Evolutionary conservation across 1,140 invertebrate species (phyloP).

Genomic region (Aplysia californica): DNA sequence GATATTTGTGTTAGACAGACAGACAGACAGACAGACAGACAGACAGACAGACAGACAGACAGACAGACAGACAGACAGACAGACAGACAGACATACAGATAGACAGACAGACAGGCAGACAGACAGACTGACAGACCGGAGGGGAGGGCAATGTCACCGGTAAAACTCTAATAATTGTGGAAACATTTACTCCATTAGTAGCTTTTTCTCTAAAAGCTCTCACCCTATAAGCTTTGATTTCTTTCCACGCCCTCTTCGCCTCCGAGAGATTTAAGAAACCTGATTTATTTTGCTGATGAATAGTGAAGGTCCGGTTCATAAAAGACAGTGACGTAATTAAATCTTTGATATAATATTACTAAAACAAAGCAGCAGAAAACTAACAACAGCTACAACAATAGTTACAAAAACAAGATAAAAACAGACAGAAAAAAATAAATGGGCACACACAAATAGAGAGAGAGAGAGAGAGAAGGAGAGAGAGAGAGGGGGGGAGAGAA

Average conservation of each 20-base stretch:
- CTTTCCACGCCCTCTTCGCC: slow-evolving; percentile 42
- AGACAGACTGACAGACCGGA: background rate
- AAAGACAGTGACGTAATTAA: background rate
- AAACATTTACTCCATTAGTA: background rate
- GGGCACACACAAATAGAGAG: too few relatives aligned
- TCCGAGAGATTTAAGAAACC: slow-evolving; percentile 44
- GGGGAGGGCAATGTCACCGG: background rate
- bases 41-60: too few relatives aligned
- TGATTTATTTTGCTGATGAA: slow-evolving; percentile 41
- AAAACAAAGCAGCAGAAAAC: background rate
- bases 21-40: too few relatives aligned
- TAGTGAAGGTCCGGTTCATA: too few relatives aligned
- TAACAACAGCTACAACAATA: background rate
- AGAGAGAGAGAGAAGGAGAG: too few relatives aligned
- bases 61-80: too few relatives aligned
- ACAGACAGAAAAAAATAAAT: too few relatives aligned
- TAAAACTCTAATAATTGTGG: background rate
- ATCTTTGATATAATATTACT: background rate
- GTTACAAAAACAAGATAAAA: background rate
- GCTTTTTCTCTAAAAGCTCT: background rate
- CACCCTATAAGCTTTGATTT: slow-evolving; percentile 49
- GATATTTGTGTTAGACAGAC: too few relatives aligned
- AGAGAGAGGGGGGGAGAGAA: too few relatives aligned
- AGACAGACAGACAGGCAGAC: background rate
- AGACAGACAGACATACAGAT: too few relatives aligned